Evolutionary conservation across 2,888 invertebrate species (phyloP).

Genomic region (Troides oblongomaculatus): DNA sequence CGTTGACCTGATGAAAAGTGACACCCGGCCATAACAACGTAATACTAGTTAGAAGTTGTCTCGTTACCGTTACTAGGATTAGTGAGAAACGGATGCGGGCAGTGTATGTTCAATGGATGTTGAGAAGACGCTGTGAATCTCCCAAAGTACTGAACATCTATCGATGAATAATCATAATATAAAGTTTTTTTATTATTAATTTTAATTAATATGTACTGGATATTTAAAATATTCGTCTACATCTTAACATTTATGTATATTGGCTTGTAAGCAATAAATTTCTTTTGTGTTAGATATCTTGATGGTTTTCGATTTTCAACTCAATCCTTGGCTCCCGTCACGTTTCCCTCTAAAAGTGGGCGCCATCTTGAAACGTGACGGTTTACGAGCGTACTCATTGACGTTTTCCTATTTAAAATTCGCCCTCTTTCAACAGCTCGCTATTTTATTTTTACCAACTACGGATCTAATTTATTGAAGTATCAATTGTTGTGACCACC

Average conservation of each 20-base stretch:
- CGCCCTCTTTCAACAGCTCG: constrained; percentile 60
- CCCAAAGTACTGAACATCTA: too few relatives aligned
- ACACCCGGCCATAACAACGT: too few relatives aligned
- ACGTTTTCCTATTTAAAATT: constrained; percentile 67
- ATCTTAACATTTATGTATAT: neutral
- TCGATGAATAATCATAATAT: too few relatives aligned
- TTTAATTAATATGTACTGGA: neutral
- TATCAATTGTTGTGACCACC: constrained; percentile 51
- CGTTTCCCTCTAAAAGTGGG: constrained; percentile 63
- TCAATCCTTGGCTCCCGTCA: constrained; percentile 50
- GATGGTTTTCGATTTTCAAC: constrained; percentile 29
- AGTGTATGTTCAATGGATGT: too few relatives aligned
- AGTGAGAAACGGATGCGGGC: too few relatives aligned
- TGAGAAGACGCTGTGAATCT: too few relatives aligned
- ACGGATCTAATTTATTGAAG: constrained; percentile 62
- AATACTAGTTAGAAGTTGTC: too few relatives aligned
- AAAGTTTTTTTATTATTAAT: neutral
- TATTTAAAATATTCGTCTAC: neutral
- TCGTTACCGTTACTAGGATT: too few relatives aligned
- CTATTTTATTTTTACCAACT: constrained; percentile 55
- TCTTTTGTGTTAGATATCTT: constrained; percentile 6
- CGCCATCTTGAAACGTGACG: constrained; percentile 73
- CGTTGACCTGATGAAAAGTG: too few relatives aligned
- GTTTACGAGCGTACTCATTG: constrained; percentile 53
- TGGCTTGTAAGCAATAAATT: neutral